These are phyloP conservation scores for Rugalucina vietnamica DNA, from an alignment of 2,888 invertebrate genomes.

Conservation along the genomic window DNA sequence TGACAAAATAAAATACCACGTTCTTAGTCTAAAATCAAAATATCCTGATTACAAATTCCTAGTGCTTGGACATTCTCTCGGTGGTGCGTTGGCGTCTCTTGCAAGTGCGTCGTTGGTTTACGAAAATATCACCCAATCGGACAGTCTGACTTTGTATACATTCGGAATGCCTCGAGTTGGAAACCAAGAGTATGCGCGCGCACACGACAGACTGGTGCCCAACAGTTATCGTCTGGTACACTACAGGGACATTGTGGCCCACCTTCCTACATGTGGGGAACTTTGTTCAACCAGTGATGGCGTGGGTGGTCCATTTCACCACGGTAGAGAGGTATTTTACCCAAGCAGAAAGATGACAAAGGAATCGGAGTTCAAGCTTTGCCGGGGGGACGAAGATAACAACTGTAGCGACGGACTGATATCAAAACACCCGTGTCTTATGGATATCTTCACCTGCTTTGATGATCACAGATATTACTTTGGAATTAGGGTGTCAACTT, in stretches of 20 bases:
- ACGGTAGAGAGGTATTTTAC: conserved; percentile 50
- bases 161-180: conserved; percentile 62
- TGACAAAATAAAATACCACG: background rate
- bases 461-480: conserved; percentile 51
- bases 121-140: conserved; percentile 37
- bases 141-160: conserved; percentile 49
- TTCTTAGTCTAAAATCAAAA: conserved; percentile 18
- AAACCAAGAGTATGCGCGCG: conserved; percentile 42
- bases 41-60: conserved; percentile 46
- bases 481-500: conserved; percentile 46
- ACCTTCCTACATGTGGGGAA: conserved; percentile 37
- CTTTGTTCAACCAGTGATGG: conserved; percentile 40
- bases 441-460: conserved; percentile 14
- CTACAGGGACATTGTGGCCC: conserved; percentile 42
- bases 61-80: conserved; percentile 58
- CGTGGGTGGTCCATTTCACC: conserved; percentile 39
- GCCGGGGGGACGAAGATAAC: conserved; percentile 42
- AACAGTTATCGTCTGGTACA: conserved; percentile 55
- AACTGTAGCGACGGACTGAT: background rate
- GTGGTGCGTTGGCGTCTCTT: conserved; percentile 55
- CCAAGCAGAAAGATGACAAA: conserved; percentile 28
- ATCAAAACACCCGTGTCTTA: background rate
- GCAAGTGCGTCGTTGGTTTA: conserved; percentile 44
- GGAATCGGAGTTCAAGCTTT: conserved; percentile 39
- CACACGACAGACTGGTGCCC: conserved; percentile 43